These are phyloP conservation scores for Prionace glauca DNA, from an alignment of 2,797 vertebrate genomes.

Conservation along the genomic window DNA sequence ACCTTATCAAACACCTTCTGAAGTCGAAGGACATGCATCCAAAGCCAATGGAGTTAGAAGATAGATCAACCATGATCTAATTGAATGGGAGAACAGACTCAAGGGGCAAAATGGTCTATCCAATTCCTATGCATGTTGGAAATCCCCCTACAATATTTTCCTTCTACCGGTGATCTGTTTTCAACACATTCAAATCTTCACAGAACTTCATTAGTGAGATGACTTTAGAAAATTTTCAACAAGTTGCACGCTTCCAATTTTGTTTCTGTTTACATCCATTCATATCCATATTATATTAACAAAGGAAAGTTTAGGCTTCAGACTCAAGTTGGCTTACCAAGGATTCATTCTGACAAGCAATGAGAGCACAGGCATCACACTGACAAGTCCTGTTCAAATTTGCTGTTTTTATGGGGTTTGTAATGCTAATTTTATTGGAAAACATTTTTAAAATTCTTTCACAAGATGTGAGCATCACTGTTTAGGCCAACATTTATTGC, in stretches of 20 bases:
- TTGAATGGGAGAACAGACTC: no score
- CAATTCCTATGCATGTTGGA: no score
- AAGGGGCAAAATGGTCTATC: no score
- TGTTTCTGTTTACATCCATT: neutral
- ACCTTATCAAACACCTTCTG: no score
- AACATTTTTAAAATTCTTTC: no score
- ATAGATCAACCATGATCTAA: no score
- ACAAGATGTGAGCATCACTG: no score
- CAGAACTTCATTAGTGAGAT: neutral
- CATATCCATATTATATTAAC: neutral
- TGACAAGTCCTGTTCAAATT: neutral
- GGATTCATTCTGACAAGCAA: neutral
- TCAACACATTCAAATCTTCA: neutral
- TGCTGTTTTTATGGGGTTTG: neutral
- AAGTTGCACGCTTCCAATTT: neutral
- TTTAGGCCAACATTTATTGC: no score
- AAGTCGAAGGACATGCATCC: no score
- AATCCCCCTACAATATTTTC: neutral
- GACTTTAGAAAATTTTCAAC: neutral
- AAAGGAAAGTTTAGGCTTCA: neutral
- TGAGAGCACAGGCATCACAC: no score
- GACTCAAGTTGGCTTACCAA: neutral
- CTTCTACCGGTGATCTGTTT: neutral
- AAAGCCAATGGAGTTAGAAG: no score
- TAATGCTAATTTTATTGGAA: no score